These are phyloP conservation scores for Podargus strigoides DNA, from an alignment of 2,797 vertebrate genomes.

Conservation along the genomic window DNA sequence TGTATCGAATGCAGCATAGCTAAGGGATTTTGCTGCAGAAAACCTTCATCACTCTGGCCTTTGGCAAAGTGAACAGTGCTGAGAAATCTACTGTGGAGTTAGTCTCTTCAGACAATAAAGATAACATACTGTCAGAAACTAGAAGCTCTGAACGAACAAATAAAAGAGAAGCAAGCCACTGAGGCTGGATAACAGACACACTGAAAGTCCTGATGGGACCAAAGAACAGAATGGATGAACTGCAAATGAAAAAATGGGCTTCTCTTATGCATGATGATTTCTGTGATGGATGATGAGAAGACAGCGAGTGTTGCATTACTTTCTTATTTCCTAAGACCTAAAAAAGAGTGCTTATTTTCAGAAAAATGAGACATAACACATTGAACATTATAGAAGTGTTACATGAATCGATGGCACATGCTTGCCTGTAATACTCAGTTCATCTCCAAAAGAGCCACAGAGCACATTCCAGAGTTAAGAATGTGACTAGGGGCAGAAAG, in stretches of 20 bases:
- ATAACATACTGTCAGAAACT: background rate
- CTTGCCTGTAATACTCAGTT: background rate
- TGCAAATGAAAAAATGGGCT: background rate
- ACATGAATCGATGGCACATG: background rate
- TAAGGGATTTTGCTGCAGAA: background rate
- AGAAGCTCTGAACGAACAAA: background rate
- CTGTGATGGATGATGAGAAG: background rate
- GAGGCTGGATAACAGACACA: background rate
- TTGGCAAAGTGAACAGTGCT: background rate
- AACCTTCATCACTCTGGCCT: background rate
- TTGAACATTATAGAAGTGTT: background rate
- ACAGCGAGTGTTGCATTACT: background rate
- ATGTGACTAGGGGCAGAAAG: background rate
- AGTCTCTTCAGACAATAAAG: background rate
- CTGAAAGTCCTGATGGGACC: background rate
- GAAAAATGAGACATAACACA: background rate
- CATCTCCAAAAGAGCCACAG: background rate
- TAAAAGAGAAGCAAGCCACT: background rate
- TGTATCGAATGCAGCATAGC: background rate
- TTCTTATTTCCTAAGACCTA: background rate
- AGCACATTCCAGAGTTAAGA: background rate
- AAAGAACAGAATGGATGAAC: background rate
- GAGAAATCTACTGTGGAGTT: background rate
- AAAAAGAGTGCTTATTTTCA: background rate
- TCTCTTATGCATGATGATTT: background rate